A percentile compares a stretch with the other conserved stretches of the same genome.
Conservation (phyloP, 2,113 vertebrate genomes). For the Colinus virginianus region DNA sequence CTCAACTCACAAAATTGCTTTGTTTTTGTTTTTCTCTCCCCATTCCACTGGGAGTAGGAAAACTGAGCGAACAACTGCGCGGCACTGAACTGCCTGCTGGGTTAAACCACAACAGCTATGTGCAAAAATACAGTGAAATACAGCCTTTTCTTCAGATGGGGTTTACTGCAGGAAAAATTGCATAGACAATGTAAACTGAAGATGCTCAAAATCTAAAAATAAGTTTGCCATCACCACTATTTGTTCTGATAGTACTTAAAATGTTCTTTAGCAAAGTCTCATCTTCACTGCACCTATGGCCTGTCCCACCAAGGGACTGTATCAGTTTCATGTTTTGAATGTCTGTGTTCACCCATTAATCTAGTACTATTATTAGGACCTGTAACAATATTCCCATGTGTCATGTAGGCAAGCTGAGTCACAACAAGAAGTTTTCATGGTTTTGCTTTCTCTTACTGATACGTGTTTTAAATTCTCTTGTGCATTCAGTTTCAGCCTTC, state of each 20-base stretch:
- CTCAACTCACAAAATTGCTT: too few species aligned
- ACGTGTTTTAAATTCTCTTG: background rate
- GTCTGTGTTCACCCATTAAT: background rate
- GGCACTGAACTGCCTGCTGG: too few species aligned
- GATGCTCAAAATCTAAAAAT: background rate
- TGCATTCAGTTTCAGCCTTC: background rate
- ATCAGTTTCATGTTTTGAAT: constrained; percentile 5
- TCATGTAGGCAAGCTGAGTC: background rate
- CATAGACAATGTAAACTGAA: background rate
- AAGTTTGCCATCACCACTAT: background rate
- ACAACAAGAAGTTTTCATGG: background rate
- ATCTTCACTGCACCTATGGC: background rate
- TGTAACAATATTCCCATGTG: background rate
- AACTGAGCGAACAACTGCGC: too few species aligned
- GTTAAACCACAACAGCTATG: background rate
- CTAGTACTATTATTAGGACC: background rate
- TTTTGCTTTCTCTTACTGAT: background rate
- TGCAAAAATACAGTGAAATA: background rate
- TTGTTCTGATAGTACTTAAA: background rate
- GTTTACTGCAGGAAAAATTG: background rate
- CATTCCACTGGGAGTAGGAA: too few species aligned
- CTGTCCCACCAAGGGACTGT: background rate
- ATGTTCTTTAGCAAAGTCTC: background rate
- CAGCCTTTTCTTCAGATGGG: background rate
- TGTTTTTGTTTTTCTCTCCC: too few species aligned